phyloP scores from a whole-genome alignment of 2,797 vertebrate genomes.

The Threskiornis aethiopicus region DNA sequence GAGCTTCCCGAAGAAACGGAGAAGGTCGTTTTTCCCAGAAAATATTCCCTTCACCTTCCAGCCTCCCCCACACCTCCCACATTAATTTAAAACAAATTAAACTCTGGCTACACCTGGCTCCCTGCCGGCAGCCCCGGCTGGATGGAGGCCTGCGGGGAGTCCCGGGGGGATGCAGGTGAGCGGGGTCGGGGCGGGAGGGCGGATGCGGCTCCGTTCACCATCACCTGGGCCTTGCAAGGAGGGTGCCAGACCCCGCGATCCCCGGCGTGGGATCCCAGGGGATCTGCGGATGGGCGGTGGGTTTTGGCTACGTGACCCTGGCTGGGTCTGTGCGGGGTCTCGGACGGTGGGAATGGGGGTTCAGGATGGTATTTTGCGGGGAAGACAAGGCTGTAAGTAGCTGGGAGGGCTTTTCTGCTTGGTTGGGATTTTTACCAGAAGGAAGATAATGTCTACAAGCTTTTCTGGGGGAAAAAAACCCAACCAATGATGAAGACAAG shows the following conservation, averaged over 20 bases:
- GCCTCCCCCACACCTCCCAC: not conserved
- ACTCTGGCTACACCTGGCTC: conserved; percentile 2
- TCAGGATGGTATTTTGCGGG: not conserved
- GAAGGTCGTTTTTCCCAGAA: not conserved
- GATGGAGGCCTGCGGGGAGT: not conserved
- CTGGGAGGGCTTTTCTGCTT: not conserved
- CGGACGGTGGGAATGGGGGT: not conserved
- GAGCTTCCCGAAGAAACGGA: not conserved
- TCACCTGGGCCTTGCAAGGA: not conserved
- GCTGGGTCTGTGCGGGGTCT: not conserved
- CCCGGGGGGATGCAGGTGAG: not conserved
- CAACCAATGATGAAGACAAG: not conserved
- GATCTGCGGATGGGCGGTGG: rapidly evolving
- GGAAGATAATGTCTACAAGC: not conserved
- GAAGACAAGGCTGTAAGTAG: not conserved
- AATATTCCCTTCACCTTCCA: not conserved
- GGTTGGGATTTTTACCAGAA: not conserved
- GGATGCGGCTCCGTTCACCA: rapidly evolving
- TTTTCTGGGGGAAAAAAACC: not conserved
- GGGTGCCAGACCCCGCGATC: not conserved
- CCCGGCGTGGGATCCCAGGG: rapidly evolving
- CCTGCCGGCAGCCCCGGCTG: not conserved
- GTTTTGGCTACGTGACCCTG: rapidly evolving
- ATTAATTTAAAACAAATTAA: conserved; percentile 13
- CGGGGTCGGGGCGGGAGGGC: rapidly evolving